phyloP scores from a whole-genome alignment of 2,797 vertebrate genomes.

The Gambelia wislizenii region DNA sequence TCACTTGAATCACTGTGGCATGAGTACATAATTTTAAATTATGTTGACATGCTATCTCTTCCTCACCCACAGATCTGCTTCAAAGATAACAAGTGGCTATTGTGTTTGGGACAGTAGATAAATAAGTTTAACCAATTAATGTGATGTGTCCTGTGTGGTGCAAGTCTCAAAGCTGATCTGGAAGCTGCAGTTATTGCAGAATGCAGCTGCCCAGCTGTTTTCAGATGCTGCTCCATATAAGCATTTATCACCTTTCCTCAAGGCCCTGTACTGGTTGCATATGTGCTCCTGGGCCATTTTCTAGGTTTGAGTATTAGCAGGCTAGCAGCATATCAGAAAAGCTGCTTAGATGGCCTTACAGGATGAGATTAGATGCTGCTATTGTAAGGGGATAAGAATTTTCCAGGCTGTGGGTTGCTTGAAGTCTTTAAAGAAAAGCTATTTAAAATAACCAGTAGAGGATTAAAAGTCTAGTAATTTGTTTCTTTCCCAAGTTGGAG shows the following conservation, averaged over 20 bases:
- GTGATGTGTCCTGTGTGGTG: background rate
- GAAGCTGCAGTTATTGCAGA: background rate
- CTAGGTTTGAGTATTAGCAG: background rate
- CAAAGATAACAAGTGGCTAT: background rate
- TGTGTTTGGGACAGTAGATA: background rate
- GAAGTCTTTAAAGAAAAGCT: conserved; percentile 22
- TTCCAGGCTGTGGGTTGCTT: background rate
- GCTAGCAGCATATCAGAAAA: conserved; percentile 9
- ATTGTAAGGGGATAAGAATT: background rate
- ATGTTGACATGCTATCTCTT: background rate
- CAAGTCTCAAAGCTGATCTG: background rate
- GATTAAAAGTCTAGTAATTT: conserved; percentile 31
- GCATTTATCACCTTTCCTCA: background rate
- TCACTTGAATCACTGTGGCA: background rate
- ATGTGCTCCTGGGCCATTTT: background rate
- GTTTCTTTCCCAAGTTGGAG: conserved; percentile 14
- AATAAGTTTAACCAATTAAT: background rate
- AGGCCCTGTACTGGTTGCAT: background rate
- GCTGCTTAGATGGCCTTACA: background rate
- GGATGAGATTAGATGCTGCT: conserved; percentile 4
- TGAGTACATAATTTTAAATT: background rate
- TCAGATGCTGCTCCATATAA: background rate
- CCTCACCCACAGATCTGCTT: background rate
- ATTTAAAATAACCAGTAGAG: conserved; percentile 34
- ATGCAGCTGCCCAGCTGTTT: background rate